A percentile compares a stretch with the other conserved stretches of the same genome.
Conservation (phyloP, 2,888 invertebrate species). For the Lasioglossum leucozonium region DNA sequence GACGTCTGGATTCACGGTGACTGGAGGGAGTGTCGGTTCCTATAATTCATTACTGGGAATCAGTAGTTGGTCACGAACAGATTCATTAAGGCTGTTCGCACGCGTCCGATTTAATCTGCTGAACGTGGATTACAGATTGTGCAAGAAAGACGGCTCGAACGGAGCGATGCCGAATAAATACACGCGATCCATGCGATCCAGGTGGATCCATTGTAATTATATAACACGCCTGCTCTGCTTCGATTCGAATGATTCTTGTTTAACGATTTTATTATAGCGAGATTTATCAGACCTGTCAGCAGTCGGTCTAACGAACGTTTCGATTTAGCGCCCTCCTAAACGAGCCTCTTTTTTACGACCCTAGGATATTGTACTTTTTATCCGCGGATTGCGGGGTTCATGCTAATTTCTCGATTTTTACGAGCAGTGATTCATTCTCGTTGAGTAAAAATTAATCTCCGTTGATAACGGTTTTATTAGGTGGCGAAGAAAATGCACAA, state of each 20-base stretch:
- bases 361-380: not conserved
- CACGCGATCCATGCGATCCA: conserved; percentile 50
- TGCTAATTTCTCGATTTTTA: not conserved
- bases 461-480: not conserved
- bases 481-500: not conserved
- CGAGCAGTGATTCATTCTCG: not conserved
- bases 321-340: not conserved
- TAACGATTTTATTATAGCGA: conserved; percentile 27
- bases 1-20: conserved; percentile 59
- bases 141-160: conserved; percentile 32
- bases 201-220: conserved; percentile 29
- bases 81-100: conserved; percentile 62
- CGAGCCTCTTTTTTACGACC: not conserved
- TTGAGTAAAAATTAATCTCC: not conserved
- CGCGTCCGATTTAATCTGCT: conserved; percentile 60
- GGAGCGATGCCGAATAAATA: conserved; percentile 55
- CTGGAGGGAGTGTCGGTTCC: conserved; percentile 46
- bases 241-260: conserved; percentile 1
- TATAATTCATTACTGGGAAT: conserved; percentile 69
- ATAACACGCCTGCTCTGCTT: conserved; percentile 12
- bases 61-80: conserved; percentile 55
- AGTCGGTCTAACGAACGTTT: conserved; percentile 23
- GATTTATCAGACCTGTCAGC: conserved; percentile 12
- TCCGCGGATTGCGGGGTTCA: not conserved
- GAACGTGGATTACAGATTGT: conserved; percentile 54